Evolutionary conservation across 2,888 invertebrate genomes (phyloP).

Genomic region (Margaritifera margaritifera): DNA sequence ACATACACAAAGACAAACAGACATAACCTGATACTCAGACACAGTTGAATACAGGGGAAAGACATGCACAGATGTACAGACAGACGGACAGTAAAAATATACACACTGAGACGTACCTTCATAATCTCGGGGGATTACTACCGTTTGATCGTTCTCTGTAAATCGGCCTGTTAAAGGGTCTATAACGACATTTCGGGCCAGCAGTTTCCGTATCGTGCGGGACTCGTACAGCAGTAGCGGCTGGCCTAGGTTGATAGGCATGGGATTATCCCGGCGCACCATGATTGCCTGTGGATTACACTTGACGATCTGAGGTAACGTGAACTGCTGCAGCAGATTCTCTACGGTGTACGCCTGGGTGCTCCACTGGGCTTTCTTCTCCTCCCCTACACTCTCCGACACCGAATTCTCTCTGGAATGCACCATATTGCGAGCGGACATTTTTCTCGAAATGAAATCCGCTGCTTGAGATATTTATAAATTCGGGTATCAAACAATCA

Average conservation of each 20-base stretch:
- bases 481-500: no score
- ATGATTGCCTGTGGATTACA: conserved; percentile 50
- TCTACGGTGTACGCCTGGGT: conserved; percentile 50
- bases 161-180: conserved; percentile 38
- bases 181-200: conserved; percentile 52
- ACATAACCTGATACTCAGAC: no score
- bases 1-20: no score
- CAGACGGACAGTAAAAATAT: no score
- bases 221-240: conserved; percentile 54
- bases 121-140: conserved; percentile 62
- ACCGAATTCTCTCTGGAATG: conserved; percentile 25
- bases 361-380: conserved; percentile 54
- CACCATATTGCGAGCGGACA: no score
- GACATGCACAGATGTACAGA: no score
- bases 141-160: conserved; percentile 55
- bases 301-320: conserved; percentile 52
- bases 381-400: conserved; percentile 14
- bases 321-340: conserved; percentile 50
- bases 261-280: conserved; percentile 36
- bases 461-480: no score
- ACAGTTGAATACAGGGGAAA: no score
- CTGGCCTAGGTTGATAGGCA: conserved; percentile 51
- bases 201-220: conserved; percentile 49
- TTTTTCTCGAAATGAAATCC: no score
- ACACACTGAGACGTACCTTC: conserved; percentile 41